Evolutionary conservation across 2,797 vertebrate genomes (phyloP).

Genomic region (Aratinga solstitialis): DNA sequence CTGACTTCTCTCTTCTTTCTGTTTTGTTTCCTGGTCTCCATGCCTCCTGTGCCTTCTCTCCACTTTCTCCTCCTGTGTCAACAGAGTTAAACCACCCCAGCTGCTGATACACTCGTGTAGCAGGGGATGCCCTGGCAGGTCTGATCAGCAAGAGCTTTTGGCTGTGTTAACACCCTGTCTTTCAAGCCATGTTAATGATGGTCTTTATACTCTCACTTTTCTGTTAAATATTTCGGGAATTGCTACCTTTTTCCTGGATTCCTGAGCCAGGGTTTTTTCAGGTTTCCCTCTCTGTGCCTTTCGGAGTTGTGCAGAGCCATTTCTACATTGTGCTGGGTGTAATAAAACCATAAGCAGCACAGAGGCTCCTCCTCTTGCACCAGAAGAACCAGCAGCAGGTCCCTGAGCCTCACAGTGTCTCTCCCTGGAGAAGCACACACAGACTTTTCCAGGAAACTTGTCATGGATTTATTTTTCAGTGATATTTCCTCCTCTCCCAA

Average conservation of each 20-base stretch:
- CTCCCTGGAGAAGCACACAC: neutral
- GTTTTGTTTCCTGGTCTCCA: neutral
- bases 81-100: neutral
- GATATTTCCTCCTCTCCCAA: neutral
- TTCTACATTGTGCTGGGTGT: neutral
- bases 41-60: neutral
- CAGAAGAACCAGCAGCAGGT: neutral
- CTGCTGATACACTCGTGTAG: neutral
- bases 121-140: neutral
- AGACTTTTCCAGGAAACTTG: neutral
- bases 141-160: neutral
- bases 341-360: neutral
- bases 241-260: neutral
- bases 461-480: neutral
- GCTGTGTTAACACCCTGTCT: neutral
- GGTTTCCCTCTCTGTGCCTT: neutral
- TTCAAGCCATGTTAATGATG: neutral
- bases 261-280: neutral
- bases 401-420: neutral
- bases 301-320: neutral
- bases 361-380: neutral
- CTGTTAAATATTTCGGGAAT: neutral
- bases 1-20: neutral
- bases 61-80: constrained; percentile 37
- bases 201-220: constrained; percentile 47